These are phyloP conservation scores for Hydrozoanthus tunicans DNA, from an alignment of 64 coral and sea anemone species.

Conservation along the genomic window DNA sequence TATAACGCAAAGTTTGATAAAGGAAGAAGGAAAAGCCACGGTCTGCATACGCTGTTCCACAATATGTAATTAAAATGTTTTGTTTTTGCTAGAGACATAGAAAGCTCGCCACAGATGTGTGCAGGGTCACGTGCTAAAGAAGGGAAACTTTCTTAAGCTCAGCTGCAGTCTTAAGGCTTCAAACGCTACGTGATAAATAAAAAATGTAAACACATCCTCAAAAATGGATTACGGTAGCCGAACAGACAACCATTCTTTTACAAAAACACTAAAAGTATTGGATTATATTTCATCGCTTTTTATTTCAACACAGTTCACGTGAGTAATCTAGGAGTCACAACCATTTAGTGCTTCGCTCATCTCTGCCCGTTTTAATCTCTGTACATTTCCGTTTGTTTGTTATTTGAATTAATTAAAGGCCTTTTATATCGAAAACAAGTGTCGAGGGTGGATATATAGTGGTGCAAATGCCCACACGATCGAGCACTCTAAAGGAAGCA, in stretches of 20 bases:
- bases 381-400: constrained; percentile 34
- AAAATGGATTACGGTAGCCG: background rate
- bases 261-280: background rate
- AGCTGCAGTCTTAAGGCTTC: constrained; percentile 6
- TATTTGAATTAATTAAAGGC: constrained; percentile 44
- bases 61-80: constrained; percentile 41
- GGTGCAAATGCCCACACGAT: constrained; percentile 28
- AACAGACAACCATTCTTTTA: background rate
- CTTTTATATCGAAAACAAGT: constrained; percentile 53
- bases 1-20: background rate
- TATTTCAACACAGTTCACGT: background rate
- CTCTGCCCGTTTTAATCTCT: background rate
- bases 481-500: background rate
- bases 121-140: constrained; percentile 17
- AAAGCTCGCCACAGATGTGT: constrained; percentile 46
- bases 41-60: background rate
- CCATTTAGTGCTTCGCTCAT: background rate
- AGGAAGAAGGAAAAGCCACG: background rate
- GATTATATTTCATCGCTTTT: background rate
- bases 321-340: background rate
- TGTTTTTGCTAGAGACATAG: constrained; percentile 9
- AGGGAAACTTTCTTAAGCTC: constrained; percentile 23
- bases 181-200: constrained; percentile 36
- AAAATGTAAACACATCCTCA: constrained; percentile 6
- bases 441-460: constrained; percentile 43